Conservation (phyloP, 1,140 invertebrate genomes). For the Drepana arcuata region DNA sequence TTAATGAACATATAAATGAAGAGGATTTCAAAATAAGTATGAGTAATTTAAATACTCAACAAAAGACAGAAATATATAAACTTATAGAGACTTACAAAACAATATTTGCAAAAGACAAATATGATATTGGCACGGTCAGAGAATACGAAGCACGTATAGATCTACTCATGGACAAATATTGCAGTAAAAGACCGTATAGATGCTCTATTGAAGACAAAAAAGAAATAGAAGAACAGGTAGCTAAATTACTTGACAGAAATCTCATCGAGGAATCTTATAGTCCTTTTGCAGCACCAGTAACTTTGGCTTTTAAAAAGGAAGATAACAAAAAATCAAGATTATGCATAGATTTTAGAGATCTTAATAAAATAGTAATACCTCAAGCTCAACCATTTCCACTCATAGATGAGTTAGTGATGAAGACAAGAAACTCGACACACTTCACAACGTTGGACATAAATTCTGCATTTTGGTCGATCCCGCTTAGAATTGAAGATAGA, state of each 20-base stretch:
- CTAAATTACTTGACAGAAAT: conserved; percentile 35
- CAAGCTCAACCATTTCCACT: no score
- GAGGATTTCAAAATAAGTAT: conserved; percentile 24
- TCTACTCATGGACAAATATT: conserved; percentile 38
- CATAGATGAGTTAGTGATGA: no score
- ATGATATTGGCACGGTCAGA: conserved; percentile 24
- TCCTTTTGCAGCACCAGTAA: no score
- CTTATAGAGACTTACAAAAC: conserved; percentile 26
- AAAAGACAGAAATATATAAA: conserved; percentile 25
- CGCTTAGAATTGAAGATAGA: conserved; percentile 25
- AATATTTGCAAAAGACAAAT: conserved; percentile 45
- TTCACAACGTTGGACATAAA: conserved; percentile 46
- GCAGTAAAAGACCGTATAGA: conserved; percentile 37
- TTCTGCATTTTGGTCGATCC: conserved; percentile 57
- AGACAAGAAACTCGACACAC: conserved; percentile 35
- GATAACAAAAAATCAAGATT: no score
- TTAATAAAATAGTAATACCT: no score
- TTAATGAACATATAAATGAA: conserved; percentile 34
- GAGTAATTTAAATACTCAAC: conserved; percentile 22
- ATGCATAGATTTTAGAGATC: no score
- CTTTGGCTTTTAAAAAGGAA: no score
- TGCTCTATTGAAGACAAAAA: conserved; percentile 39
- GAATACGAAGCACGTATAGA: conserved; percentile 38
- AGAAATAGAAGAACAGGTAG: conserved; percentile 40
- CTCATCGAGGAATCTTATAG: conserved; percentile 45